phyloP scores from a whole-genome alignment of 2,797 vertebrate genomes.

The Oreochromis mossambicus region DNA sequence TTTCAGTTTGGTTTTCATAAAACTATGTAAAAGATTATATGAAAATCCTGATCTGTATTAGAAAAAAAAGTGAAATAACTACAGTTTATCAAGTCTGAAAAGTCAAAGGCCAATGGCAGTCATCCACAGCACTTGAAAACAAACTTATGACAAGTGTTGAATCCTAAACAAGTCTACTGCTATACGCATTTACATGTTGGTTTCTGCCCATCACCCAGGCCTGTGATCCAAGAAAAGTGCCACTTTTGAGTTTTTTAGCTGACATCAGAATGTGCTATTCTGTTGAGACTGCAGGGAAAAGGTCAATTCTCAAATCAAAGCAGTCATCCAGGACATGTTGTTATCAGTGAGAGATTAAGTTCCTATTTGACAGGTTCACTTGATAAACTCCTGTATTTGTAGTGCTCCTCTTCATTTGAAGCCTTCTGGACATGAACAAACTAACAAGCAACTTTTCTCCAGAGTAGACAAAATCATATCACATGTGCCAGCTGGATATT shows the following conservation, averaged over 20 bases:
- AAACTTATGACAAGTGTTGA: not conserved
- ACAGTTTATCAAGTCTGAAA: not conserved
- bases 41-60: not conserved
- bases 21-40: not conserved
- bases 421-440: not conserved
- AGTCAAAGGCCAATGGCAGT: not conserved
- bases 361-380: not conserved
- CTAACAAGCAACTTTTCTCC: not conserved
- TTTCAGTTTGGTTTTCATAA: not conserved
- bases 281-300: not conserved
- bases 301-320: slow-evolving; percentile 10
- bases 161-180: not conserved
- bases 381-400: not conserved
- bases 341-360: not conserved
- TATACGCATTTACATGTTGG: not conserved
- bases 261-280: not conserved
- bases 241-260: not conserved
- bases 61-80: not conserved
- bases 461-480: not conserved
- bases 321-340: not conserved
- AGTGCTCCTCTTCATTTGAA: not conserved
- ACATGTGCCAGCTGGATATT: not conserved
- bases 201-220: not conserved
- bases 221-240: not conserved
- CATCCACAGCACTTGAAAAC: not conserved